Conservation (phyloP, 2,113 vertebrate genomes). For the Cyanistes caeruleus region DNA sequence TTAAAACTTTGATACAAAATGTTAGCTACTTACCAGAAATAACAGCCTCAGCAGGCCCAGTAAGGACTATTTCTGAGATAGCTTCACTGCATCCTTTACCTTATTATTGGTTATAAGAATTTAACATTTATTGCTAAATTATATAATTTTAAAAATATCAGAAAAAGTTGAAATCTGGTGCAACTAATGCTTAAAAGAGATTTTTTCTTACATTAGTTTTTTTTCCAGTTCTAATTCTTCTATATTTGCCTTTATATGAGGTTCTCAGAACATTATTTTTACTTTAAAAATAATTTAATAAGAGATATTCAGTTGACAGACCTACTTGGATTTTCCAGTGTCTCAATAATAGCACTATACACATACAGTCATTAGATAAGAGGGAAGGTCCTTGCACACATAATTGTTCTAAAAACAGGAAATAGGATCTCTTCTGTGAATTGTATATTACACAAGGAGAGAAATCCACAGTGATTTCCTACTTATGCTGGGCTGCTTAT, state of each 20-base stretch:
- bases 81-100: background rate
- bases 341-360: background rate
- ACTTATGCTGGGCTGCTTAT: background rate
- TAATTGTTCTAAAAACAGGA: background rate
- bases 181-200: background rate
- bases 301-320: background rate
- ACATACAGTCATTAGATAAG: background rate
- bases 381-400: background rate
- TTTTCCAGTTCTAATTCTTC: background rate
- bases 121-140: background rate
- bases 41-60: rapidly evolving
- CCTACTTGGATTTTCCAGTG: background rate
- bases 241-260: background rate
- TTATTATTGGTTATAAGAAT: background rate
- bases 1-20: background rate
- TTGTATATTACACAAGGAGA: background rate
- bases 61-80: background rate
- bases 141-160: background rate
- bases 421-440: background rate
- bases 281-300: background rate
- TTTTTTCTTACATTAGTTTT: background rate
- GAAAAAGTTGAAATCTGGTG: background rate
- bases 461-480: background rate
- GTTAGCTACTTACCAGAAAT: background rate
- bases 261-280: background rate